Evolutionary conservation across 2,113 vertebrate genomes (phyloP), one percentile per base, ranked within the genome.

Genomic region (Aldabrachelys gigantea): DNA sequence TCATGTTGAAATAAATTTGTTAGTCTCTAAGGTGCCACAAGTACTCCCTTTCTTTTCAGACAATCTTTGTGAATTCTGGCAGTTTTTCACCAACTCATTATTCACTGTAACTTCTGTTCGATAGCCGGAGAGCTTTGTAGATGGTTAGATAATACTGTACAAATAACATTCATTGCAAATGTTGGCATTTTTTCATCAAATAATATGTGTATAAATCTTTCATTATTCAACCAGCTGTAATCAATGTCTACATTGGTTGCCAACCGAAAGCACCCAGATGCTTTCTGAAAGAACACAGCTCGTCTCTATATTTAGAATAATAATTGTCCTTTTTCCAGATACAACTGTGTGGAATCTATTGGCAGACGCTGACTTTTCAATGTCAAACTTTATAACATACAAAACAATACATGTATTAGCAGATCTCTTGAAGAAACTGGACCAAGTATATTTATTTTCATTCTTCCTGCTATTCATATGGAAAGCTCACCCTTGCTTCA

Each of bases 181-280:
- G 80, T 82, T 82, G 52, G 54, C n/a, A 41, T 38, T 85, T 79
- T 17, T 38, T 38, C 19, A 25, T 49, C 80, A 87, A 80, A 65
- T 86, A 90, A 54, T 85, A 62, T 53, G 88, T 91, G 80, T 49
- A 85, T 52, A 85, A 95, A 89, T 80, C n/a, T 93, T 94, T 82
- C 56, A 80, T 82, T 96, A 94, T 93, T 94, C 86, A 50, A 38
- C 87, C 59, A 92, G 27, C 52, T 96, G 92, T 65, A 88, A 78
- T 95, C 90, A 90, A 89, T 62, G 54, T 59, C 89, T 90, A 85
- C 91, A 94, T 69, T 80, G 52, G 91, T 59, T 89, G 69, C 92
- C 89, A 84, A 50, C 75, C 84, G 31, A 89, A 82, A 76, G n/a
- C 29, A n/a, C 38, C 41, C 88, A 95, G 94, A 78, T 96, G 82